Percentiles rank a stretch among this genome's conserved stretches.
Conservation (phyloP, 1,140 invertebrate genomes). For the Melipona quadrifasciata region DNA sequence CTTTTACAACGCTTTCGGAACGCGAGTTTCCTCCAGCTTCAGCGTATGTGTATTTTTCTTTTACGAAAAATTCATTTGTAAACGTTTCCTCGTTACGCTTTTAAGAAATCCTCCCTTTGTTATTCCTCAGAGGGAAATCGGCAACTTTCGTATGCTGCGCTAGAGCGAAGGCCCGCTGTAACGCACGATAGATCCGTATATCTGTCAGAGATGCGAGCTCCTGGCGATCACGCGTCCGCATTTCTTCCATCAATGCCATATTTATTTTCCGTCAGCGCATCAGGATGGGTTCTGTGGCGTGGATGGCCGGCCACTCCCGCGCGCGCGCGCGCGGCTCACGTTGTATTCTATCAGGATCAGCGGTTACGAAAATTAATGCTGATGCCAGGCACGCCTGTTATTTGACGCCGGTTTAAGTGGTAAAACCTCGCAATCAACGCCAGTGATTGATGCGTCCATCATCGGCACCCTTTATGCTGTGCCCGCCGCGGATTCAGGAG, state of each 20-base stretch:
- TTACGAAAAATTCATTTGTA: too few species aligned
- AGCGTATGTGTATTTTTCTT: too few species aligned
- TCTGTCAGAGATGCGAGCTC: background rate
- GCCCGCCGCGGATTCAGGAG: background rate
- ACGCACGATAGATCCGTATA: background rate
- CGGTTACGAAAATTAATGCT: slow-evolving; percentile 58
- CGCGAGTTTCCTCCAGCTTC: too few species aligned
- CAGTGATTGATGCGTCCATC: slow-evolving; percentile 49
- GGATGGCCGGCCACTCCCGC: background rate
- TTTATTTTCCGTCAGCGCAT: slow-evolving; percentile 37
- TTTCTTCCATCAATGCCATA: slow-evolving; percentile 22
- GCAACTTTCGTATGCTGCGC: too few species aligned
- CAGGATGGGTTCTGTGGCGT: slow-evolving; percentile 6
- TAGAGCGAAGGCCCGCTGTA: too few species aligned
- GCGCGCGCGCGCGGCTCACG: background rate
- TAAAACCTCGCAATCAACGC: slow-evolving; percentile 58
- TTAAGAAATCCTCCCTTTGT: too few species aligned
- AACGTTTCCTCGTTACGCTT: too few species aligned
- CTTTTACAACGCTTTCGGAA: too few species aligned
- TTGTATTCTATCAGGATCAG: slow-evolving; percentile 46
- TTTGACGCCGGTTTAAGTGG: slow-evolving; percentile 51
- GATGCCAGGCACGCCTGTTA: slow-evolving; percentile 49
- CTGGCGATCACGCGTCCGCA: background rate
- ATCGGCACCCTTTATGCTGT: slow-evolving; percentile 29
- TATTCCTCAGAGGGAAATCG: too few species aligned